Conservation (phyloP, 2,888 invertebrate species). For the Strigamia transsilvanica region DNA sequence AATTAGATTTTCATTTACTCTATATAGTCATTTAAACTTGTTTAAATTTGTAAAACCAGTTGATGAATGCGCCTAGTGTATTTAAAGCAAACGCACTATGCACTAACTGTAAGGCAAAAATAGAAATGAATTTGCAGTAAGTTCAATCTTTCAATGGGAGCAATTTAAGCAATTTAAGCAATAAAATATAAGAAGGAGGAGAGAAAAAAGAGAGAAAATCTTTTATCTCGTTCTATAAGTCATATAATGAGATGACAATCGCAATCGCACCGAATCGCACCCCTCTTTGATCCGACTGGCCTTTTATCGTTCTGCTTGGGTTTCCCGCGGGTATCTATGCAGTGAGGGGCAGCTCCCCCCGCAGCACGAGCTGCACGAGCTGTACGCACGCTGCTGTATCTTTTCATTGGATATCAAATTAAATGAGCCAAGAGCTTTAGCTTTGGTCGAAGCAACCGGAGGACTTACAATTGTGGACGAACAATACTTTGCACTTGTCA, state of each 20-base stretch:
- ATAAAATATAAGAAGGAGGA: too few relatives aligned
- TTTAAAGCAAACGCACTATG: too few relatives aligned
- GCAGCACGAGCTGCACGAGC: neutral
- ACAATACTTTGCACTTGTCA: conserved; percentile 40
- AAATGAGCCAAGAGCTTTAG: conserved; percentile 36
- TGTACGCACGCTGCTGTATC: neutral
- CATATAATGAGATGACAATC: neutral
- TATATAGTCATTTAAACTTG: too few relatives aligned
- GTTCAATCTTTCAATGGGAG: too few relatives aligned
- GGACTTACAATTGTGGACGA: conserved; percentile 16
- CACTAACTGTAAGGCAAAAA: too few relatives aligned
- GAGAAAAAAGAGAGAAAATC: too few relatives aligned
- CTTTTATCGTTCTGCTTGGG: conserved; percentile 19
- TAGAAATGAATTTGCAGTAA: too few relatives aligned
- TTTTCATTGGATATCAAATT: conserved; percentile 43
- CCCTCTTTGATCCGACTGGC: conserved; percentile 16
- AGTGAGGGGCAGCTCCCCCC: neutral
- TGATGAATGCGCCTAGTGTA: too few relatives aligned
- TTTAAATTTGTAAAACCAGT: too few relatives aligned
- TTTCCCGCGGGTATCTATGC: conserved; percentile 38
- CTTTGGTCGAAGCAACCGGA: neutral
- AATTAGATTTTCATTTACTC: too few relatives aligned
- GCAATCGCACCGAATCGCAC: neutral
- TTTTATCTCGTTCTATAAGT: neutral
- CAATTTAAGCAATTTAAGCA: too few relatives aligned